Percentiles rank a stretch among this genome's conserved stretches.
These are phyloP conservation scores for Orbicella faveolata DNA, from an alignment of 64 coral and sea anemone species.

Conservation along the genomic window DNA sequence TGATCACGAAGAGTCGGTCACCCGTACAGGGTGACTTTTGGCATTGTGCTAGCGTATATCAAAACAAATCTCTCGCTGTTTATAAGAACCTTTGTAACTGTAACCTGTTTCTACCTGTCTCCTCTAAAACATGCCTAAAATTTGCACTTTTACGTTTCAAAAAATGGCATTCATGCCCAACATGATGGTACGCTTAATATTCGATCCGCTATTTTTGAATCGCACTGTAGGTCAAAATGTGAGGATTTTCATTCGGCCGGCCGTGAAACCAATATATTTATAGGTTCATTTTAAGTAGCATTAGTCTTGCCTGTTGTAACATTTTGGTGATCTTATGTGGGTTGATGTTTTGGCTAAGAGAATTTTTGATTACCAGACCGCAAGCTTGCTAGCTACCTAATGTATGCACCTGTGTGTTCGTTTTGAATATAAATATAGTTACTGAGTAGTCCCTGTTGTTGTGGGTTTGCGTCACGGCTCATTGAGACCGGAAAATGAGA, in stretches of 20 bases:
- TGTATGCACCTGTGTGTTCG: constrained; percentile 8
- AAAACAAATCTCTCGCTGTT: not conserved
- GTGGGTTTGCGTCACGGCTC: not conserved
- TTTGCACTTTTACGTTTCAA: not conserved
- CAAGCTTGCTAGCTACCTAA: not conserved
- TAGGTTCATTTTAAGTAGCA: not conserved
- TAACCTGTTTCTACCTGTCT: not conserved
- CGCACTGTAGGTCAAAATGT: not conserved
- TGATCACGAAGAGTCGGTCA: not conserved
- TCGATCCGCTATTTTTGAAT: constrained; percentile 4
- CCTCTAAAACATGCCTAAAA: not conserved
- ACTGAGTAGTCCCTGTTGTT: not conserved
- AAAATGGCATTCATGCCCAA: not conserved
- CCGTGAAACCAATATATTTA: not conserved
- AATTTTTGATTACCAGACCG: constrained; percentile 6
- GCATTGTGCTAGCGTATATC: not conserved
- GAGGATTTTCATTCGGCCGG: constrained; percentile 3
- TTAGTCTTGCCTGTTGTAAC: not conserved
- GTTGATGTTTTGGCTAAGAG: not conserved
- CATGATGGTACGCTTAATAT: not conserved
- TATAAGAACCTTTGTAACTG: not conserved
- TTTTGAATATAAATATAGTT: not conserved
- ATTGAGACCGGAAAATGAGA: not conserved
- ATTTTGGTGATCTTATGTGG: not conserved
- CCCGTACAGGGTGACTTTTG: not conserved